phyloP scores from a whole-genome alignment of 2,888 invertebrate species.

The Gasteruption jaculator region DNA sequence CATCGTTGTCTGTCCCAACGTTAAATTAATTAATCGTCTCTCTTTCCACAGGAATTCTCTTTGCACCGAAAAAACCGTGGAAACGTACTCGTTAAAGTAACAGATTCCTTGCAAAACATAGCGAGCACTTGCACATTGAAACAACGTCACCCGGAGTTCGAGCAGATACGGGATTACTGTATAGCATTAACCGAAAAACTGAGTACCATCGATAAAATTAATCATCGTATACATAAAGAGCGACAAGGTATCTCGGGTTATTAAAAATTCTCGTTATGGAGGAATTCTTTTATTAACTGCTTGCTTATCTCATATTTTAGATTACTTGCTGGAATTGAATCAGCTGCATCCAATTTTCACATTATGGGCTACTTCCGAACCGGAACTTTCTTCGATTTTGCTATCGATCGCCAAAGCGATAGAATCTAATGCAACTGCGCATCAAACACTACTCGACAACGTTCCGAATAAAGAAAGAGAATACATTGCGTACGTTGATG shows the following conservation, averaged over 20 bases:
- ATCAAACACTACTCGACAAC: constrained; percentile 52
- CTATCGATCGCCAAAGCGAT: constrained; percentile 53
- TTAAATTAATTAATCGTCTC: constrained; percentile 2
- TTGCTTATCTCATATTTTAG: constrained; percentile 32
- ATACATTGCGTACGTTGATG: constrained; percentile 64
- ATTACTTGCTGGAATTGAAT: constrained; percentile 56
- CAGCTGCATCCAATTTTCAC: constrained; percentile 61
- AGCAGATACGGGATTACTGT: constrained; percentile 61
- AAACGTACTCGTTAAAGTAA: constrained; percentile 56
- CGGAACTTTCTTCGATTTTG: constrained; percentile 52
- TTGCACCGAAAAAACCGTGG: constrained; percentile 60
- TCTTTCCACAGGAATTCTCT: constrained; percentile 57
- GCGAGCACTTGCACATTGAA: constrained; percentile 56
- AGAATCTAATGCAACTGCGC: constrained; percentile 54
- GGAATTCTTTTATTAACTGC: background rate
- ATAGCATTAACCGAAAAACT: constrained; percentile 61
- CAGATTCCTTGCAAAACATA: constrained; percentile 58
- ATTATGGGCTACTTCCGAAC: constrained; percentile 61
- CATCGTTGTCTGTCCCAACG: background rate
- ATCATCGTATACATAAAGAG: constrained; percentile 63
- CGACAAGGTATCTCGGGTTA: constrained; percentile 50
- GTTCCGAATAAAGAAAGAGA: constrained; percentile 56
- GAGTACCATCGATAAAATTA: constrained; percentile 60
- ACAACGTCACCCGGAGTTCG: constrained; percentile 61
- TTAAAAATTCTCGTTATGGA: constrained; percentile 2